Evolutionary conservation across 1,140 invertebrate species (phyloP).

Genomic region (Lordiphosa stackelbergi): DNA sequence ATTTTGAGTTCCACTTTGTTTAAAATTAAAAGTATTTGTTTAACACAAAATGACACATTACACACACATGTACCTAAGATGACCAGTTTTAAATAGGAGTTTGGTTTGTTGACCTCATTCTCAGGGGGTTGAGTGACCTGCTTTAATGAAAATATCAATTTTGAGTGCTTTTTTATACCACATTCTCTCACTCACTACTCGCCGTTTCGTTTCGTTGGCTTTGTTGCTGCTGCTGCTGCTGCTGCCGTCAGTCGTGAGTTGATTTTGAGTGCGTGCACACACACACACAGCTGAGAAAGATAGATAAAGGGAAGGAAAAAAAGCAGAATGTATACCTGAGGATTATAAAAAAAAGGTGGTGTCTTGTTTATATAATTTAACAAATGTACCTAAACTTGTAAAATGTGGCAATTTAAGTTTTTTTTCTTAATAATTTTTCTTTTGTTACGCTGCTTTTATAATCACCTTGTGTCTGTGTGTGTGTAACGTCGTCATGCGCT

Average conservation of each 20-base stretch:
- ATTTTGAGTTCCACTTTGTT: slow-evolving; percentile 53
- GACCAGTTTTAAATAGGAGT: slow-evolving; percentile 5
- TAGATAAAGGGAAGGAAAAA: slow-evolving; percentile 5
- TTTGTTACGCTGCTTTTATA: slow-evolving; percentile 28
- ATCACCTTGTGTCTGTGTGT: slow-evolving; percentile 22
- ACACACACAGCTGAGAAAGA: slow-evolving; percentile 37
- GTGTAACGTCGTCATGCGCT: slow-evolving; percentile 64
- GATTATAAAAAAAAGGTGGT: slow-evolving; percentile 39
- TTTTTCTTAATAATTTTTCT: slow-evolving; percentile 42
- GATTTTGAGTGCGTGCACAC: slow-evolving; percentile 63
- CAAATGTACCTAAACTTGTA: slow-evolving; percentile 30
- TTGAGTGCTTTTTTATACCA: slow-evolving; percentile 23
- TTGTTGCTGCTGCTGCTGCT: slow-evolving; percentile 15
- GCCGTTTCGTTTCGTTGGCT: slow-evolving; percentile 19
- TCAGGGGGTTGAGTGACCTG: slow-evolving; percentile 65
- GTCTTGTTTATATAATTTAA: slow-evolving; percentile 50
- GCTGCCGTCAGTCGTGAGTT: slow-evolving; percentile 51
- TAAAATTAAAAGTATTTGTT: slow-evolving; percentile 27
- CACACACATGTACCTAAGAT: not conserved
- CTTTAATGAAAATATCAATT: slow-evolving; percentile 22
- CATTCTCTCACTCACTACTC: slow-evolving; percentile 2
- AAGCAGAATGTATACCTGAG: slow-evolving; percentile 31
- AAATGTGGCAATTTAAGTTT: slow-evolving; percentile 36
- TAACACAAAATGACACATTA: slow-evolving; percentile 6
- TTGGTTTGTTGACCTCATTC: slow-evolving; percentile 70